Percentiles rank a stretch among this genome's conserved stretches.
phyloP scores from a whole-genome alignment of 2,888 invertebrate species.

The Syrphus vitripennis region DNA sequence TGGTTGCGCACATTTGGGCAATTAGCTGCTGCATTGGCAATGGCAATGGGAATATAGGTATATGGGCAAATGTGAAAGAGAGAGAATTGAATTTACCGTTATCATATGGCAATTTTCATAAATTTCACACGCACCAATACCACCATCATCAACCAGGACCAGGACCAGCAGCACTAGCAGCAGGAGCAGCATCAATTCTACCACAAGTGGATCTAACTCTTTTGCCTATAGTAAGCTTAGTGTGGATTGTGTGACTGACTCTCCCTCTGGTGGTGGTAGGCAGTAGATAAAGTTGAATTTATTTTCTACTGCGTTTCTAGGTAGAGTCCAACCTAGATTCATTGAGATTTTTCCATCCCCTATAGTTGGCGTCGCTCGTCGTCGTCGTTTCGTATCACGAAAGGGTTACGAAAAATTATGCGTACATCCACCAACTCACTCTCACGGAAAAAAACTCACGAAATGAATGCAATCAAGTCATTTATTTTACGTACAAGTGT shows the following conservation, averaged over 20 bases:
- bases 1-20: conserved; percentile 71
- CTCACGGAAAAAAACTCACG: conserved; percentile 64
- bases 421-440: conserved; percentile 51
- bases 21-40: conserved; percentile 61
- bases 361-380: not conserved
- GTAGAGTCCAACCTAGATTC: conserved; percentile 6
- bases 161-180: conserved; percentile 4
- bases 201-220: conserved; percentile 66
- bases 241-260: conserved; percentile 5
- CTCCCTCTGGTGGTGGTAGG: not conserved
- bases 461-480: conserved; percentile 69
- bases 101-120: conserved; percentile 71
- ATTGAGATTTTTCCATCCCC: conserved; percentile 14
- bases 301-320: conserved; percentile 37
- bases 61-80: conserved; percentile 7
- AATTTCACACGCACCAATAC: conserved; percentile 72
- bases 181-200: conserved; percentile 38
- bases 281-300: conserved; percentile 10
- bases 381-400: not conserved
- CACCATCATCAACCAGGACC: conserved; percentile 41
- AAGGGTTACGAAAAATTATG: conserved; percentile 55
- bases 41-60: no score
- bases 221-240: not conserved
- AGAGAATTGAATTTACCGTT: conserved; percentile 69
- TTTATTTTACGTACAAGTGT: conserved; percentile 36